These are phyloP conservation scores for Brotula barbata DNA, from an alignment of 2,797 vertebrate species.

Conservation along the genomic window DNA sequence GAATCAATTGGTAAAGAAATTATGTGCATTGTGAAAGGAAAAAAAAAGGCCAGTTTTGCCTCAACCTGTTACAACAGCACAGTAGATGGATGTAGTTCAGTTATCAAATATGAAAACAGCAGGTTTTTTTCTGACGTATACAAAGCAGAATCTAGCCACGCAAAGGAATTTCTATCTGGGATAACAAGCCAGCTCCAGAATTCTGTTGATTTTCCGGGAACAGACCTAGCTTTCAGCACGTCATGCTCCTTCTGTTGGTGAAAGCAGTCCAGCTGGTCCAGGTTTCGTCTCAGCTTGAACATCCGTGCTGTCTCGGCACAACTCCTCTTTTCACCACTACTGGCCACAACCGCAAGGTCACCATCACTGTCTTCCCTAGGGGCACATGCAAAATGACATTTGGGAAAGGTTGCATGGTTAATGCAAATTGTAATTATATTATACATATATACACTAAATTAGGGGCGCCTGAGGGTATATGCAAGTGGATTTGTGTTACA, in stretches of 20 bases:
- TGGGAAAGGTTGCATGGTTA: slow-evolving; percentile 15
- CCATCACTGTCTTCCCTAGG: slow-evolving; percentile 65
- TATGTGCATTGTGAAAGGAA: slow-evolving; percentile 32
- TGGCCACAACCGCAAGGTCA: not conserved
- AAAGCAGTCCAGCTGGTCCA: slow-evolving; percentile 75
- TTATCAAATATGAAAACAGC: too few species aligned
- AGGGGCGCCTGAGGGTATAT: not conserved
- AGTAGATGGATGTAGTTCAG: too few species aligned
- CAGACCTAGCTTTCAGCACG: slow-evolving; percentile 81
- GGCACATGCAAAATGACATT: slow-evolving; percentile 37
- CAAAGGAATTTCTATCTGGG: slow-evolving; percentile 19
- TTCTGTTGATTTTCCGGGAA: slow-evolving; percentile 39
- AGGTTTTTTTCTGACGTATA: too few species aligned
- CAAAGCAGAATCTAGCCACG: slow-evolving; percentile 2
- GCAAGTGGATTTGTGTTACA: not conserved
- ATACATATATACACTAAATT: slow-evolving; percentile 6
- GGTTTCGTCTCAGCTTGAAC: slow-evolving; percentile 74
- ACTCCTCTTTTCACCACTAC: slow-evolving; percentile 29
- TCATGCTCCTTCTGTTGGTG: slow-evolving; percentile 77
- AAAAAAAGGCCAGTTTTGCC: not conserved
- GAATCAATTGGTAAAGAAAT: slow-evolving; percentile 60
- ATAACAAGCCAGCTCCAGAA: slow-evolving; percentile 35
- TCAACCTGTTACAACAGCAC: slow-evolving; percentile 3
- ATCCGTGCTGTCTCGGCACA: slow-evolving; percentile 63
- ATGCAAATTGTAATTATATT: slow-evolving; percentile 13